These are phyloP conservation scores for Ctenicera cuprea DNA, from an alignment of 2,888 invertebrate species.

Conservation along the genomic window DNA sequence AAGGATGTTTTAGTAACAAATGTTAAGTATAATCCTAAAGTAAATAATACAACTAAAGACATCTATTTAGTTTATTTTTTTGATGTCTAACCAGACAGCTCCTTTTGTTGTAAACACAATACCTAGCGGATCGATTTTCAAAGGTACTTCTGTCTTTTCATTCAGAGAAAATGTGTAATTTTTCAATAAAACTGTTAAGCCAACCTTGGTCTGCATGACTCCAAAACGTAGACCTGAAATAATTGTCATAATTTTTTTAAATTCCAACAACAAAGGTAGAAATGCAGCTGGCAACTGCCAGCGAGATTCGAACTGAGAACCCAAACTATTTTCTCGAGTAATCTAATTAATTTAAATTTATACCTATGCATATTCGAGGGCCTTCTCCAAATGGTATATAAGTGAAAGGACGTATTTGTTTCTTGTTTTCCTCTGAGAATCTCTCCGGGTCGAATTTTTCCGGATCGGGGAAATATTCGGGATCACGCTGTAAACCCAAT, in stretches of 20 bases:
- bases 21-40: no score
- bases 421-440: constrained; percentile 75
- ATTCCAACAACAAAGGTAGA: no score
- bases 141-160: constrained; percentile 57
- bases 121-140: constrained; percentile 37
- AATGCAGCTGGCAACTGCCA: no score
- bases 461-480: constrained; percentile 72
- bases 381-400: constrained; percentile 78
- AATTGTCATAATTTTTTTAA: no score
- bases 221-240: constrained; percentile 59
- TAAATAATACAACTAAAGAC: no score
- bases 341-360: no score
- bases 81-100: constrained; percentile 44
- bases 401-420: constrained; percentile 73
- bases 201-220: constrained; percentile 59
- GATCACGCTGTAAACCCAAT: constrained; percentile 40
- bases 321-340: no score
- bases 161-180: constrained; percentile 54
- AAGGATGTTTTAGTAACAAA: no score
- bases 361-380: constrained; percentile 76
- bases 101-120: constrained; percentile 44
- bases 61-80: constrained; percentile 5
- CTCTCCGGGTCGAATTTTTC: constrained; percentile 78
- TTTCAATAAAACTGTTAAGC: constrained; percentile 53
- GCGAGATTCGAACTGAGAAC: no score